Base-by-base conservation (phyloP, 2,888 invertebrate genomes). In the Melanophora roralis region DNA sequence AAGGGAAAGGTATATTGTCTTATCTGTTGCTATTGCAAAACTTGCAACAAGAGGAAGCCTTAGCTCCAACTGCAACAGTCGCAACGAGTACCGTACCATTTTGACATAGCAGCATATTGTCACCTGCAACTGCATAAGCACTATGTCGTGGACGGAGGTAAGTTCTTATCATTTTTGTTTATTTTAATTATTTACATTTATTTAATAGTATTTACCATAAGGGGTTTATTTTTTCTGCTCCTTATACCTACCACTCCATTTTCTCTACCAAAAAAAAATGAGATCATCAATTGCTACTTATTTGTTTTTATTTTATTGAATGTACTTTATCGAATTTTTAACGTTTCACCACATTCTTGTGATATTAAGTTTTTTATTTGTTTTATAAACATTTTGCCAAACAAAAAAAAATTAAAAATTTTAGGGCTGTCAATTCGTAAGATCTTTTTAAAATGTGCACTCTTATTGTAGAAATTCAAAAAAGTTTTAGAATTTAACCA, bases 71-170 rank as follows among this genome's bases (percentile, higher is more conserved):
- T 49, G 23, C 27, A 49, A 19, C 9, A 47, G 27, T 40, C 51
- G 64, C 21, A 45, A 65, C 47, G 40, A 53, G 45, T 69, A 40
- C 64, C 34, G 62, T 14, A 34, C 53, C 51, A 75, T 65, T 64
- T 64, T 57, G 55, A 62, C 55, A 62, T 14, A 72, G 67, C 75
- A 76, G 62, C 57, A 62, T 38, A 16, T 9, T 7, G 27, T 36
- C 36, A 36, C 53, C 6, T 27, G 4, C 11, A 53, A 14, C 49
- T 57, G 8, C 27, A 64, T 16, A 36, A 47, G 27, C 71, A 81
- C 53, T 43, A 83, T 83, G 83, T 82, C 83, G 78, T 83, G 83
- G 83, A 83, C 83, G 77, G 83, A 83, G 81, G 83, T 83, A 47
- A 82, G 83, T 82, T 57, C 16, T 7, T 7, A 2, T 43, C 19